Evolutionary conservation across 2,797 vertebrate species (phyloP).

Genomic region (Crocidura indochinensis): DNA sequence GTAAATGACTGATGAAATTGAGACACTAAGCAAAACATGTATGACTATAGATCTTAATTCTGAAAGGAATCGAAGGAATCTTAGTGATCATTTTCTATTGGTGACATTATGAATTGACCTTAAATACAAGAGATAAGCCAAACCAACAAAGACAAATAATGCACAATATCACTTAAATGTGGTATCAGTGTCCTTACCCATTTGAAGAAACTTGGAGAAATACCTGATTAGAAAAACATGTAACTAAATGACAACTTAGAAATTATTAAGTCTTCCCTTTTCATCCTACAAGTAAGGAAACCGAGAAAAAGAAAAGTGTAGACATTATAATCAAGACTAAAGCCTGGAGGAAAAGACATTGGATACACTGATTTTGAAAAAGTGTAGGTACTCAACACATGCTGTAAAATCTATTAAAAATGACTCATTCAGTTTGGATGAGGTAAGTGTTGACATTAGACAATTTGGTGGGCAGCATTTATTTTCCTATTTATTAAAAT

Average conservation of each 20-base stretch:
- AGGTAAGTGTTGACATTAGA: constrained; percentile 88
- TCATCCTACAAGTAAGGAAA: neutral
- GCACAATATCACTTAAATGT: neutral
- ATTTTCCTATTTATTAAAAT: constrained; percentile 89
- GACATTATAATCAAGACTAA: constrained; percentile 63
- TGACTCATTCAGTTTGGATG: constrained; percentile 84
- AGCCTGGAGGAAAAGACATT: constrained; percentile 71
- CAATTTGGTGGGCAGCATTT: constrained; percentile 86
- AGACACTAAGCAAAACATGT: neutral
- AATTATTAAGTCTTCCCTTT: neutral
- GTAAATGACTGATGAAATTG: constrained; percentile 11
- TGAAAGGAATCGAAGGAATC: constrained; percentile 39
- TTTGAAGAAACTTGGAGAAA: constrained; percentile 20
- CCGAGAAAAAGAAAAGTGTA: neutral
- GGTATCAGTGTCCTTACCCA: neutral
- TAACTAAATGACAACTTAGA: neutral
- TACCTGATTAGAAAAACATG: neutral
- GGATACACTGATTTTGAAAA: constrained; percentile 22
- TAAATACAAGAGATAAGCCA: neutral
- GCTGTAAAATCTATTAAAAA: constrained; percentile 82
- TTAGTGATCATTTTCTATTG: neutral
- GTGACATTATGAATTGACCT: neutral
- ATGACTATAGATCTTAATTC: neutral
- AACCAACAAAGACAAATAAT: neutral
- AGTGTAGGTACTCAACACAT: constrained; percentile 12